Conservation (phyloP, 2,113 vertebrate genomes). For the Engystomops pustulosus region DNA sequence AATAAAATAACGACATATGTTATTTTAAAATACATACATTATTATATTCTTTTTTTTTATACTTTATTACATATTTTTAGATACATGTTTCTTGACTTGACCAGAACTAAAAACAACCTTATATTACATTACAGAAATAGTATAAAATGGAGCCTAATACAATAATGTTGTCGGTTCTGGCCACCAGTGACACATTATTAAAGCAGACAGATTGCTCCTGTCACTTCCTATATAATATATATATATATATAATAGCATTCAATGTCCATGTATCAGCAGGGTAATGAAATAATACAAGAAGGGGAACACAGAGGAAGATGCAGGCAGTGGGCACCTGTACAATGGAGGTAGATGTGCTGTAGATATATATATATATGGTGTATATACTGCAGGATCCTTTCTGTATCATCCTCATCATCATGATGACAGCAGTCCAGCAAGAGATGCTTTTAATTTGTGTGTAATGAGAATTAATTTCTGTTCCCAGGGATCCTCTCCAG, state of each 20-base stretch:
- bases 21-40: no score
- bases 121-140: no score
- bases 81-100: no score
- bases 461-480: constrained; percentile 19
- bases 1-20: no score
- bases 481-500: constrained; percentile 4
- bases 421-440: not conserved
- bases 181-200: not conserved
- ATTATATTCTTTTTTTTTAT: no score
- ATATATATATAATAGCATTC: not conserved
- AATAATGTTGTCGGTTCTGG: not conserved
- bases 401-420: not conserved
- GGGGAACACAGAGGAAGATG: not conserved
- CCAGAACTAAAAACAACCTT: no score
- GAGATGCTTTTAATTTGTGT: not conserved
- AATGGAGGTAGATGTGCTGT: not conserved
- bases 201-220: constrained; percentile 7
- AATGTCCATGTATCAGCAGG: not conserved
- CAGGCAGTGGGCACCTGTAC: not conserved
- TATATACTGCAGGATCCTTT: not conserved
- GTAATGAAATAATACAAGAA: not conserved
- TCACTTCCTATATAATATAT: not conserved
- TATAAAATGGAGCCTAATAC: no score
- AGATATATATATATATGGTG: not conserved
- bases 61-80: no score